Base-by-base conservation (phyloP, 2,888 invertebrate genomes). In the Lasioglossum morio region DNA sequence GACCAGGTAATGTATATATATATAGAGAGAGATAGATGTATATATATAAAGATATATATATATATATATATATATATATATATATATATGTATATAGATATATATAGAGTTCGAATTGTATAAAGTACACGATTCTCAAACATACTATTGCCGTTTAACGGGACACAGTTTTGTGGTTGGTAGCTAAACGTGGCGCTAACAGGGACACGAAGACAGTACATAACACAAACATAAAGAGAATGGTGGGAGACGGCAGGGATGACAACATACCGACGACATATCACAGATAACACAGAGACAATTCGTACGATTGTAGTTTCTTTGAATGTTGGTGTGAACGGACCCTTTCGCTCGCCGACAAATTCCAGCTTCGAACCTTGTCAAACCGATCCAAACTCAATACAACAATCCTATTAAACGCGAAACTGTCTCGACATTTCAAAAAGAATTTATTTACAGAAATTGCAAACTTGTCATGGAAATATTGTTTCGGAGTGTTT, bases 211-310 rank as follows among this genome's bases (percentile, higher is more conserved):
- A 93, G 94, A 95, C 94, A 95, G 95, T 94, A 94, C 94, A 94
- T 92, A 93, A 95, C 94, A 93, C 91, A 94, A 93, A 93, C 87
- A 93, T 91, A 94, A 93, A 93, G 86, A 85, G 74, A 82, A 86
- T 72, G 82, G 69, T 53, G 57, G 81, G 82, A 76, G 74, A 73
- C 77, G 78, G 84, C 75, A 66, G 79, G 82, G 84, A 72, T 86
- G 81, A 94, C 93, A 94, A 94, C 94, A 93, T 94, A 94, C 93
- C 94, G 95, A 95, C 94, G 93, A 95, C 94, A 95, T 94, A 94
- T 94, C 94, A 95, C 95, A 94, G 92, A 93, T 91, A 91, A 91
- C 90, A 91, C 87, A 91, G 86, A 91, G 86, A 90, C 90, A 89
- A 85, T 88, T 90, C 86, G 91, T 90, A 90, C 85, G 91, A 84